A percentile compares a stretch with the other conserved stretches of the same genome.
Evolutionary conservation across 2,888 invertebrate species (phyloP).

Genomic region (Branchellion lobata): DNA sequence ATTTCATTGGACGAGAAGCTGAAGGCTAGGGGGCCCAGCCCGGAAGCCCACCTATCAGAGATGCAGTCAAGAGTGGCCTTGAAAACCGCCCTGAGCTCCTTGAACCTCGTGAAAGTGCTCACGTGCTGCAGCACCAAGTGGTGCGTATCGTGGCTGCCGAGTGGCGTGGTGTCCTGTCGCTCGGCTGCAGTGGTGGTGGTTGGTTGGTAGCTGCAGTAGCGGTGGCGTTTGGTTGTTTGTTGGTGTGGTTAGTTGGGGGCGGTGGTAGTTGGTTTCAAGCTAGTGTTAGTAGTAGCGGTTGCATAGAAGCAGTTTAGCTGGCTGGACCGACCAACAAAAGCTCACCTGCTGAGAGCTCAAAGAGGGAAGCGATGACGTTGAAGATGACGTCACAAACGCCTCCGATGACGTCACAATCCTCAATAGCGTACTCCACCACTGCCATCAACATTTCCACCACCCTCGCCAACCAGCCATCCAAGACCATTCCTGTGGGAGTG

Average conservation of each 20-base stretch:
- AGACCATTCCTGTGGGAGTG: neutral
- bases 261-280: no score
- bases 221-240: no score
- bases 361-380: no score
- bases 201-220: no score
- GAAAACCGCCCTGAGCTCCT: slow-evolving; percentile 49
- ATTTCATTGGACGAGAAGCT: slow-evolving; percentile 51
- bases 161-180: no score
- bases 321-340: no score
- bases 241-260: no score
- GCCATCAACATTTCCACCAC: neutral
- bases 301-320: no score
- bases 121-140: slow-evolving; percentile 36
- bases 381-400: neutral
- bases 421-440: neutral
- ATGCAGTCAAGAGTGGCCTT: slow-evolving; percentile 48
- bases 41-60: slow-evolving; percentile 52
- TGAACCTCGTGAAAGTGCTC: slow-evolving; percentile 50
- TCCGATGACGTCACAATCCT: neutral
- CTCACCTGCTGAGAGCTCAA: no score
- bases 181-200: no score
- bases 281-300: no score
- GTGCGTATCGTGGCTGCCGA: neutral
- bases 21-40: slow-evolving; percentile 53
- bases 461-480: neutral